Evolutionary conservation across 2,888 invertebrate genomes (phyloP), one percentile per base, ranked within the genome.

Genomic region (Polymixis flavicincta): DNA sequence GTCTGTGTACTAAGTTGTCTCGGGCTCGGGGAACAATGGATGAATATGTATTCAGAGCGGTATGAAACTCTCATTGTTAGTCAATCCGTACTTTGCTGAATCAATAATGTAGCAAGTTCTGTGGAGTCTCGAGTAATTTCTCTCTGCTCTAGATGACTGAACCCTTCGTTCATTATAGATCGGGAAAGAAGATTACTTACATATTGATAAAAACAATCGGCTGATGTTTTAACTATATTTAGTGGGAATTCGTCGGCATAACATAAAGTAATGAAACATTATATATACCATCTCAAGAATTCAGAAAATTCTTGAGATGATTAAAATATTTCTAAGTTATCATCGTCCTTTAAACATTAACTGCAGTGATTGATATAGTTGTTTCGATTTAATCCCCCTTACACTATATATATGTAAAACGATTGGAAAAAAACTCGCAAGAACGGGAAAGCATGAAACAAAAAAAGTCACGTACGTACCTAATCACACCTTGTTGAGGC

Each of bases 1-100:
- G 54, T 72, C 32, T 70, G 78, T 81, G 81, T 83, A 71, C 74
- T 68, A 70, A 71, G 64, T 61, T 78, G 72, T 77, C 72, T 76
- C 72, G 32, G 64, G 77, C 71, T 76, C 57, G 25, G 69, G 28
- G 71, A 83, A 83, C 70, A 80, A 80, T 82, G 80, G 82, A 80
- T 83, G 80, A 80, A 82, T 80, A 79, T 75, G 73, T 78, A 82
- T 82, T 78, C 71, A 61, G 69, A 77, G 66, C 60, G 60, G 65
- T 71, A 82, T 82, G 78, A 78, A 78, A 55, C 54, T 71, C 77
- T 78, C 74, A 74, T 82, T 82, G 69, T 78, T 82, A 82, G 68
- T 82, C 82, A 82, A 78, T 79, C 71, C 69, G 79, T 82, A 74
- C 75, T 71, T 68, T 69, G 71, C 48, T 78, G 71, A 78, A 82